Evolutionary conservation across 2,113 vertebrate genomes (phyloP).

Genomic region (Mohoua ochrocephala): DNA sequence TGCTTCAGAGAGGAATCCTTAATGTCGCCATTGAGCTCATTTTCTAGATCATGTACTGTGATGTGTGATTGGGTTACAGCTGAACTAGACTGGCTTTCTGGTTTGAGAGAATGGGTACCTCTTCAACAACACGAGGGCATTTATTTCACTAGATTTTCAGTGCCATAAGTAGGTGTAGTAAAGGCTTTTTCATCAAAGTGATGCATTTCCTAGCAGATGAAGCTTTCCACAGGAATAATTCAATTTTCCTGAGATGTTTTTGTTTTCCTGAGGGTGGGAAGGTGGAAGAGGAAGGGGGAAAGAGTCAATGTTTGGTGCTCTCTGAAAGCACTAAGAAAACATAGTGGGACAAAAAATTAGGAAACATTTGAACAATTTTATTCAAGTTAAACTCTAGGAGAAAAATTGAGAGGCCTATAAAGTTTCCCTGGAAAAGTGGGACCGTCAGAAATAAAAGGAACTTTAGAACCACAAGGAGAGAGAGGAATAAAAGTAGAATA

Average conservation of each 20-base stretch:
- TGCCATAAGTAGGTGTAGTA: neutral
- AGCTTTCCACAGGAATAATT: neutral
- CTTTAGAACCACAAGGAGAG: neutral
- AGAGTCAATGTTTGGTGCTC: neutral
- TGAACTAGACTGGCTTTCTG: neutral
- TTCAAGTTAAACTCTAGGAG: neutral
- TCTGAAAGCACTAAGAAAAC: neutral
- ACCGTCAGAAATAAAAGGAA: neutral
- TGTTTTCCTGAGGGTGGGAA: neutral
- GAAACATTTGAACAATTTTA: neutral
- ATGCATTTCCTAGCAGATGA: neutral
- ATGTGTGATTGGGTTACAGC: neutral
- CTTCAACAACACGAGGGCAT: neutral
- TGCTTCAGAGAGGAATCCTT: neutral
- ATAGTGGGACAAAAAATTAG: neutral
- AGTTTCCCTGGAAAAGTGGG: neutral
- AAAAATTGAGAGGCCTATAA: neutral
- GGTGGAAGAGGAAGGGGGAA: neutral
- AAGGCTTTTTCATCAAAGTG: neutral
- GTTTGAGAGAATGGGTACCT: neutral
- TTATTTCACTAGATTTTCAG: neutral
- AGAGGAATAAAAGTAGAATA: neutral
- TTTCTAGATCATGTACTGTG: neutral
- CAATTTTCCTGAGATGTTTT: neutral
- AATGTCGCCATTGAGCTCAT: neutral